Evolutionary conservation across 2,113 vertebrate genomes (phyloP), one percentile per base, ranked within the genome.

Genomic region (Oreochromis spilurus): DNA sequence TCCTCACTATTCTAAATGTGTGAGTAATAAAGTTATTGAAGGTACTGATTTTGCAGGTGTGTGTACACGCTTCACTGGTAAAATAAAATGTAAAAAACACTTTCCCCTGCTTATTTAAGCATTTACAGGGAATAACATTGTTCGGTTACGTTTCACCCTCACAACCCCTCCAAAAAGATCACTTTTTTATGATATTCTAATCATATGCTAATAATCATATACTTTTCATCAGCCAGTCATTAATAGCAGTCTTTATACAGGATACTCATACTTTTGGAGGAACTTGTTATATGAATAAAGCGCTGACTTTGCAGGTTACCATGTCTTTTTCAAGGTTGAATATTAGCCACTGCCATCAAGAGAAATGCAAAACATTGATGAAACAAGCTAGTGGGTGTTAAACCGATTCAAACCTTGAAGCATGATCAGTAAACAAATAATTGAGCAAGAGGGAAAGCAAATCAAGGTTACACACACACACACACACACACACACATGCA

Each of bases 341-440:
- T 78, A 92, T 93, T 94, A 89, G 19, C 57, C 26, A 7, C 11
- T 29, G 5, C 38, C 9, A 48, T 54, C 16, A 24, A 72, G 24
- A 50, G 16, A 83, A 36, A 80, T 79, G 62, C 29, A 48, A 89
- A 91, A 86, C 89, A 89, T 34, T 88, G 82, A 90, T 62, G 72
- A 70, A 86, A 83, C 58, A 40, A 54, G 82, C 65, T 29, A 53
- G 80, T 75, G 31, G 55, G 11, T 43, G 43, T 79, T 75, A 17
- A 34, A 60, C 10, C 10, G 4, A 57, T 79, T 81, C 57, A 78
- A 91, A 91, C 88, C 79, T 87, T 90, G 81, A 88, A 83, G 82
- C 43, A 34, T 45, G 34, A 67, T 57, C n/a, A 16, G 79, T 62
- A 81, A 92, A 88, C 79, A 87, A 62, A 72, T 85, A 57, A 54